Percentiles rank a stretch among this genome's conserved stretches.
Evolutionary conservation across 37 sponge, comb jelly and placozoan genomes (phyloP).

Genomic region (Cladorhizidae sp.): DNA sequence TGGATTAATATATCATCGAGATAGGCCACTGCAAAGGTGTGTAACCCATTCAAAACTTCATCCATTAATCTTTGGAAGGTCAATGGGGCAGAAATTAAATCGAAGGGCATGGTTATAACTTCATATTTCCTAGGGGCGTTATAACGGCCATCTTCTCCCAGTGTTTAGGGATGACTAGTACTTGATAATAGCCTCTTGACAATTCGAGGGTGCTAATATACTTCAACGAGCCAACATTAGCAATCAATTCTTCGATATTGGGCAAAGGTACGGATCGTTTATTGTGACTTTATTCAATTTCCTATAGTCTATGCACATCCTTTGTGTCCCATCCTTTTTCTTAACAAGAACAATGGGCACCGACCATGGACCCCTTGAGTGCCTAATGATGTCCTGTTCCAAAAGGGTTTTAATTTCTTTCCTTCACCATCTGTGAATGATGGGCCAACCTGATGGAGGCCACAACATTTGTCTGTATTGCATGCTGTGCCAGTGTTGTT

Average conservation of each 20-base stretch:
- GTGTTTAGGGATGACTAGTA: not conserved
- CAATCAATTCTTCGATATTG: not conserved
- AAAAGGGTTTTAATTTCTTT: not conserved
- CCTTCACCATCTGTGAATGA: not conserved
- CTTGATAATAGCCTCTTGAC: not conserved
- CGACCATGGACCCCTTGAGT: not conserved
- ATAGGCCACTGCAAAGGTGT: not conserved
- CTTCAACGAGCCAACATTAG: not conserved
- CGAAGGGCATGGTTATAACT: not conserved
- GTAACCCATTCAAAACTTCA: not conserved
- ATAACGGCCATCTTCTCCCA: not conserved
- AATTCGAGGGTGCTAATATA: not conserved
- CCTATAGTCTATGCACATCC: constrained; percentile 1
- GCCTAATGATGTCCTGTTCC: not conserved
- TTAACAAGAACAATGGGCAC: too few species aligned
- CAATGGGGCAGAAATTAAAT: not conserved
- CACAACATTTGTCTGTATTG: not conserved
- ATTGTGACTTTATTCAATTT: not conserved
- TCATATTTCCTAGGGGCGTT: not conserved
- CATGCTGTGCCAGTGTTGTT: not conserved
- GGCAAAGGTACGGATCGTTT: not conserved
- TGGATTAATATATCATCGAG: not conserved
- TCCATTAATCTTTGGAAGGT: not conserved
- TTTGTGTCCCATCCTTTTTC: too few species aligned
- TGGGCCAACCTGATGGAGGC: not conserved